Evolutionary conservation across 2,888 invertebrate genomes (phyloP).

Genomic region (Geotrupes spiniger): DNA sequence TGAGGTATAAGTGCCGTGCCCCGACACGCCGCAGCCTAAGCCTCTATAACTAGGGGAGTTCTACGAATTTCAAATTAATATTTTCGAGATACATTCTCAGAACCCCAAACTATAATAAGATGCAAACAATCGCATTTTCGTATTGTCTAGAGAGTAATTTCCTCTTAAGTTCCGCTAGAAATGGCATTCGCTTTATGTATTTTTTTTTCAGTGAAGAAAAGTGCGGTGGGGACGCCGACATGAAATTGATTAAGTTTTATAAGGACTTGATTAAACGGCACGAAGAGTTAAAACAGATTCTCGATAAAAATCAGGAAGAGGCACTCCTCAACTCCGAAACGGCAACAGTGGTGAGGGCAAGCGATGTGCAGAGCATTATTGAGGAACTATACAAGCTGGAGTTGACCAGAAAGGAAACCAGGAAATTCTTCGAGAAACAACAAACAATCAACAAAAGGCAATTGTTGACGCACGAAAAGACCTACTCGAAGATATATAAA

Average conservation of each 20-base stretch:
- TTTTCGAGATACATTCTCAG: no score
- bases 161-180: no score
- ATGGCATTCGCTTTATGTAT: neutral
- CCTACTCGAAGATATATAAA: neutral
- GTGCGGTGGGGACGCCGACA: constrained; percentile 29
- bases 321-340: constrained; percentile 1
- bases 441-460: neutral
- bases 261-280: no score
- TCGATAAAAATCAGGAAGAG: constrained; percentile 23
- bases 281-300: no score
- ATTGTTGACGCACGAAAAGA: neutral
- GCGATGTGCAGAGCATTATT: constrained; percentile 31
- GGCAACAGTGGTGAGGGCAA: constrained; percentile 24
- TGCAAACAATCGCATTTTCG: no score
- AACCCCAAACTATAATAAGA: no score
- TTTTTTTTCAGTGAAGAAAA: constrained; percentile 32
- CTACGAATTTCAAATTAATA: no score
- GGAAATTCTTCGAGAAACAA: constrained; percentile 35
- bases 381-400: constrained; percentile 34
- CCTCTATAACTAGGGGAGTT: no score
- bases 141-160: no score
- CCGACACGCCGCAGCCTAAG: no score
- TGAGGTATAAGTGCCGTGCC: no score
- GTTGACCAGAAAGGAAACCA: constrained; percentile 37
- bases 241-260: constrained; percentile 29